Percentiles rank a stretch among this genome's conserved stretches.
Evolutionary conservation across 2,888 invertebrate species (phyloP).

Genomic region (Tethea ocularis): DNA sequence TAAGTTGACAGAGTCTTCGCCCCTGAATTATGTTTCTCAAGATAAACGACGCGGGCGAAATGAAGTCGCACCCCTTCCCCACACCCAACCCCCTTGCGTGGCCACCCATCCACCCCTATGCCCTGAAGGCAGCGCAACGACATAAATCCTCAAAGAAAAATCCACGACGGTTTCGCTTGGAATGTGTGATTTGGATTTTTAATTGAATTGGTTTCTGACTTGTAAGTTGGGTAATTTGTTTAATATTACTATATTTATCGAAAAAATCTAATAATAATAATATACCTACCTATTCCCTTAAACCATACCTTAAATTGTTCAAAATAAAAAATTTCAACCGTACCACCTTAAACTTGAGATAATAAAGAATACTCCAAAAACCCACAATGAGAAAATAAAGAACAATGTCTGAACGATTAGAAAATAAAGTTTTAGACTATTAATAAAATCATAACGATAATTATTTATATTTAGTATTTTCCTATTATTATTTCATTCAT

Average conservation of each 20-base stretch:
- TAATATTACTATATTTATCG: background rate
- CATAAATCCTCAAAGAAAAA: slow-evolving; percentile 83
- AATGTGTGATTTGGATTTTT: slow-evolving; percentile 82
- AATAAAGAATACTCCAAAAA: no score
- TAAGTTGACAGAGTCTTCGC: slow-evolving; percentile 84
- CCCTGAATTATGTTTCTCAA: slow-evolving; percentile 87
- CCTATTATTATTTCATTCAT: background rate
- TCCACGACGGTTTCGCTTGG: slow-evolving; percentile 75
- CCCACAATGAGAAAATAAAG: no score
- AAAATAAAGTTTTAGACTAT: no score
- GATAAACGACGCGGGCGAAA: slow-evolving; percentile 89
- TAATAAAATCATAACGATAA: no score
- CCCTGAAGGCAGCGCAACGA: slow-evolving; percentile 64
- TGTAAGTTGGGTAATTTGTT: slow-evolving; percentile 27
- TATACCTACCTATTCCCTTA: no score
- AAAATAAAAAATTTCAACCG: no score
- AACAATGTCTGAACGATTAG: no score
- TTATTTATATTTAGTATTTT: no score
- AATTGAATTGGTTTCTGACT: slow-evolving; percentile 71
- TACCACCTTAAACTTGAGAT: no score
- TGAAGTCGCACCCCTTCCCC: slow-evolving; percentile 85
- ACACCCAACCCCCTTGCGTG: slow-evolving; percentile 25
- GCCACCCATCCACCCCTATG: slow-evolving; percentile 41
- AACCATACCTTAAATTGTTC: no score
- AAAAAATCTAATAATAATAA: background rate